Base-by-base conservation (phyloP, 2,113 vertebrate genomes). In the Abramis brama region DNA sequence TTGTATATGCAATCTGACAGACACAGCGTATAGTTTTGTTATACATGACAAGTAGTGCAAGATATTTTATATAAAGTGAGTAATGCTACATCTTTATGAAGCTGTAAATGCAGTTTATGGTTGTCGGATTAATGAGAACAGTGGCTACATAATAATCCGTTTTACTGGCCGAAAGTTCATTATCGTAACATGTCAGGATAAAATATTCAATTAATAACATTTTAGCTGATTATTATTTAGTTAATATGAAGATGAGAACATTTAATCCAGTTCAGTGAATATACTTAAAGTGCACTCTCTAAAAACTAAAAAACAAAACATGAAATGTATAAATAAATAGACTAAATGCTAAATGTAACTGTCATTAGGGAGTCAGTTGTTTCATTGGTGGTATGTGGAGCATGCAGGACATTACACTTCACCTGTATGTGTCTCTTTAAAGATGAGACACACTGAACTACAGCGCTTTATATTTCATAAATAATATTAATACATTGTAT, bases 221-320 rank as follows among this genome's bases (percentile, higher is more conserved):
- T 39, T 79, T 43, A 60, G 52, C 33, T 62, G 57, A 43, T 43
- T 43, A 57, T 33, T 1, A 45, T 64, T 25, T 27, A 27, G 77
- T 39, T 1, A 59, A 39, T 59, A 36, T 79, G 52, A 33, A 79
- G 77, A n/a, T 11, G 30, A 39, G 21, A 73, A 25, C 12, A 47
- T 50, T 25, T 6, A 50, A 25, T 75, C 12, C 43, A 50, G 43
- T 75, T 75, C 43, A 47, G n/a, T 75, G 12, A 75, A 15, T 50
- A 75, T 43, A 43, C 30, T 21, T 27, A 88, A 88, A 88, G 87
- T 85, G 87, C 79, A 78, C 27, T 84, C 15, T 36, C 13, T 62
- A 36, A 27, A 82, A 82, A 13, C n/a, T 55, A 70, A 73, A 64
- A 52, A 50, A 33, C 17, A 64, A 74, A 25, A 13, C 45, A 75